Evolutionary conservation across 2,888 invertebrate genomes (phyloP), one percentile per base, ranked within the genome.

Genomic region (Cephus runcator): DNA sequence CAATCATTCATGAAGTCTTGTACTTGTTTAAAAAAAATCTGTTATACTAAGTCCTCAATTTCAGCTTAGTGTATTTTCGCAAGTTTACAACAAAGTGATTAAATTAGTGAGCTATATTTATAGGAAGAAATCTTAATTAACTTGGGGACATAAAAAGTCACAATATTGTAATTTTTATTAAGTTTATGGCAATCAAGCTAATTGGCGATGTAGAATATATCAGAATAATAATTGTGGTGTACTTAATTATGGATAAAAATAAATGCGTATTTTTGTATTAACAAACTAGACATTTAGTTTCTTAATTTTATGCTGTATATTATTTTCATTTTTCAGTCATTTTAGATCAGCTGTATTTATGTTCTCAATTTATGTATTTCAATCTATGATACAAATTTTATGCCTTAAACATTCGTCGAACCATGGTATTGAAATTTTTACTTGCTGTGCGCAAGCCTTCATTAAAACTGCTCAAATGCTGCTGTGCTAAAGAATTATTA

Each of bases 401-500:
- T 56, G 23, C 56, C 77, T 88, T 85, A 86, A 86, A 91, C 91
- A 92, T 94, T 93, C 93, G 94, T 87, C 93, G 94, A 79, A 95
- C 93, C 77, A 94, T 93, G 83, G 91, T 91, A 23, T 92, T 91
- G 85, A 93, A 95, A 76, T 93, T 93, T 81, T 93, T 92, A 84
- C 95, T 94, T 11, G 94, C 94, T 81, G 93, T 92, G 80, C 94
- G 94, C 83, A 95, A 92, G 83, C 93, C 93, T 0, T 93, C 92
- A 80, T 92, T 93, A 23, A 95, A 92, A 71, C 93, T 90, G 34
- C 92, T 92, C 1, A 94, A 93, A 85, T 95, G 94, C 68, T 94
- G 92, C 77, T 92, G 92, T 0, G 94, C 94, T 4, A 95, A 94
- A 80, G 93, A 94, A 86, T 96, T 95, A 69, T 93, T 93, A 0